A percentile compares a stretch with the other conserved stretches of the same genome.
Conservation (phyloP, 2,797 vertebrate species). For the Hybognathus amarus region DNA sequence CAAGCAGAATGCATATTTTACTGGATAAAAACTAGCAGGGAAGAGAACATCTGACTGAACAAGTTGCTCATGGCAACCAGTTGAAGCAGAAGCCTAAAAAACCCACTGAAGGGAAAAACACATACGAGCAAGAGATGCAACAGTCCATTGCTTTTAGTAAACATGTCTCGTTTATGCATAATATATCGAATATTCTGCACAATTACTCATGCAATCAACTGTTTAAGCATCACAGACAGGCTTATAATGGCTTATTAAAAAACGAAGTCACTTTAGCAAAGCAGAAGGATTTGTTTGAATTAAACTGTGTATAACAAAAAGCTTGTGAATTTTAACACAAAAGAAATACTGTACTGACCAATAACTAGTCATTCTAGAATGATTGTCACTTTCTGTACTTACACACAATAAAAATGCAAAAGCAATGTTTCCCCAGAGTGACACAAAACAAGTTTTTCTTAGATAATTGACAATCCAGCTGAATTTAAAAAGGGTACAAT, state of each 20-base stretch:
- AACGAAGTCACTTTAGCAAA: neutral
- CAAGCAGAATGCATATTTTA: constrained; percentile 33
- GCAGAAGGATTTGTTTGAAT: neutral
- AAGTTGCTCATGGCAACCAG: constrained; percentile 45
- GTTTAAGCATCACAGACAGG: neutral
- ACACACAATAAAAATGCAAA: constrained; percentile 4
- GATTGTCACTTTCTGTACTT: neutral
- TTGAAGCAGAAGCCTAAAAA: constrained; percentile 41
- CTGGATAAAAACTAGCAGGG: constrained; percentile 31
- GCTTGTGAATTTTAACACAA: no score
- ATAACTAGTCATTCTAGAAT: neutral
- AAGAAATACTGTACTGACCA: neutral
- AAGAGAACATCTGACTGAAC: constrained; percentile 40
- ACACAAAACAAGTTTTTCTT: neutral
- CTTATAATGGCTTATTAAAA: neutral
- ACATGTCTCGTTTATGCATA: neutral
- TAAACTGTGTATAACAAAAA: no score
- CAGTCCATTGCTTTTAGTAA: constrained; percentile 33
- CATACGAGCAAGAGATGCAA: constrained; percentile 18
- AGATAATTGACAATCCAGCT: neutral
- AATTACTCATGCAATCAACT: constrained; percentile 40
- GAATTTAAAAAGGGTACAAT: neutral
- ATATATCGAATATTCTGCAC: constrained; percentile 8
- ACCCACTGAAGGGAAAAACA: constrained; percentile 22
- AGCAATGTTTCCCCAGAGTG: neutral